These are phyloP conservation scores for Cathartes aura DNA, from an alignment of 2,113 vertebrate species.

Conservation along the genomic window DNA sequence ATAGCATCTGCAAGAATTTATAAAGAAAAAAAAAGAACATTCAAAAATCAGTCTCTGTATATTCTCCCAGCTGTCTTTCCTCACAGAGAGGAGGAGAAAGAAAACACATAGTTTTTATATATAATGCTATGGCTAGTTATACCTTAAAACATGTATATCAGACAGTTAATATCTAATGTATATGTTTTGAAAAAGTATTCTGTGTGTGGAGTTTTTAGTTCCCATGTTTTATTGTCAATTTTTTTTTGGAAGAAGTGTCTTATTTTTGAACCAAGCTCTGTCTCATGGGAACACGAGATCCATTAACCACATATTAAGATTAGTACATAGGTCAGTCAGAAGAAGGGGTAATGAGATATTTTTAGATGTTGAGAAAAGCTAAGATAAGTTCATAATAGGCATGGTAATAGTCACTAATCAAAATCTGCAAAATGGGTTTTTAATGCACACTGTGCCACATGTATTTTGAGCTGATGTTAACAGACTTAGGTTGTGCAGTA, in stretches of 20 bases:
- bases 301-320: not conserved
- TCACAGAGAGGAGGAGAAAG: not conserved
- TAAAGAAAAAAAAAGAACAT: not conserved
- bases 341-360: not conserved
- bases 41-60: not conserved
- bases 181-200: not conserved
- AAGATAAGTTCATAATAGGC: not conserved
- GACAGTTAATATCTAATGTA: not conserved
- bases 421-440: not conserved
- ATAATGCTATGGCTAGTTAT: no score
- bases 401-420: not conserved
- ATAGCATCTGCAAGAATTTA: not conserved
- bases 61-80: not conserved
- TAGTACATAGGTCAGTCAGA: not conserved
- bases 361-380: not conserved
- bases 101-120: no score
- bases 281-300: not conserved
- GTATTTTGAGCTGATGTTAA: not conserved
- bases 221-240: not conserved
- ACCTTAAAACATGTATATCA: not conserved
- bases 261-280: not conserved
- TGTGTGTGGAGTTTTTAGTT: not conserved
- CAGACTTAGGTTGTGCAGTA: not conserved
- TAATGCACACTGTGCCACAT: not conserved
- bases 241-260: not conserved